Conservation (phyloP, 2,888 invertebrate species). For the Pachliopta kotzebuea region DNA sequence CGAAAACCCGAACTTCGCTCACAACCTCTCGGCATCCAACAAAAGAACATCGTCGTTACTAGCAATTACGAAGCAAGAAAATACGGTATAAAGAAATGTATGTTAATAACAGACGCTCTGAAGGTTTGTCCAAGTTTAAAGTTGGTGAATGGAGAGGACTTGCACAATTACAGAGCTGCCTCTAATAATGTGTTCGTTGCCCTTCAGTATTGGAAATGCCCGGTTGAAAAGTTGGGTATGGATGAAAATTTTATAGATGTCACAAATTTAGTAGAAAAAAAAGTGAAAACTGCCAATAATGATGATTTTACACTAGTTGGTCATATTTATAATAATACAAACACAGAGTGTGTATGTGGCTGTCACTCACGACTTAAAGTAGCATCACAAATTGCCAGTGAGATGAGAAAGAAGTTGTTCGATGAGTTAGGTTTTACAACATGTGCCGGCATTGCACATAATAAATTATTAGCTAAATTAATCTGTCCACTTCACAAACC, state of each 20-base stretch:
- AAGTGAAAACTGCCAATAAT: conserved; percentile 62
- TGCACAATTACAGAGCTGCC: conserved; percentile 88
- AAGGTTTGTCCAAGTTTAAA: conserved; percentile 87
- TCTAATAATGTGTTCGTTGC: conserved; percentile 88
- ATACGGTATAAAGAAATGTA: conserved; percentile 88
- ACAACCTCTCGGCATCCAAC: conserved; percentile 89
- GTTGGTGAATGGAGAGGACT: conserved; percentile 90
- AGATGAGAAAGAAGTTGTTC: conserved; percentile 85
- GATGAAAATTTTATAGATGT: conserved; percentile 94
- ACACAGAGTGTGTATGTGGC: conserved; percentile 85
- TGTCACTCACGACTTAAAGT: conserved; percentile 85
- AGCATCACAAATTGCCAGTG: conserved; percentile 87
- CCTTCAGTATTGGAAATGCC: conserved; percentile 85
- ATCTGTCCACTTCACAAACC: conserved; percentile 88
- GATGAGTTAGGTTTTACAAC: conserved; percentile 87
- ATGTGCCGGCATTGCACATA: conserved; percentile 91
- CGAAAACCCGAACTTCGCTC: conserved; percentile 84
- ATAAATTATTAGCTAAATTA: conserved; percentile 91
- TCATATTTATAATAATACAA: conserved; percentile 79
- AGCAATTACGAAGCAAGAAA: conserved; percentile 91
- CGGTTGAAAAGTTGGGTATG: conserved; percentile 90
- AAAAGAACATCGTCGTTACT: conserved; percentile 91
- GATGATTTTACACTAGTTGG: conserved; percentile 69
- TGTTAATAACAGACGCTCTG: conserved; percentile 87
- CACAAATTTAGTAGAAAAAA: conserved; percentile 82